These are phyloP conservation scores for Asobara japonica DNA, from an alignment of 1,140 invertebrate genomes.

Conservation along the genomic window DNA sequence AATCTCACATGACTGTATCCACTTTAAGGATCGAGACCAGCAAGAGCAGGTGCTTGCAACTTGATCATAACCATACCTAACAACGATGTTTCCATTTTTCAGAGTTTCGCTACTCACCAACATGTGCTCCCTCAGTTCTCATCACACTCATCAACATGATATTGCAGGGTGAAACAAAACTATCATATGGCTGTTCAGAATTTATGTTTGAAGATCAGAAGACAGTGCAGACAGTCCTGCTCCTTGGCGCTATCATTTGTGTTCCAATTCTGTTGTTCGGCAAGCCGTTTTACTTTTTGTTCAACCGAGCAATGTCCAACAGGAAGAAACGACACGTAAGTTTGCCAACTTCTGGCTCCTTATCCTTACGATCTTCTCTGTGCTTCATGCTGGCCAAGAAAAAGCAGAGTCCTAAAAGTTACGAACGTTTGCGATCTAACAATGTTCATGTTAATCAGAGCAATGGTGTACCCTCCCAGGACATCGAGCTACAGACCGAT, in stretches of 20 bases:
- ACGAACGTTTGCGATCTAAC: no score
- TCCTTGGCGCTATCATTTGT: slow-evolving; percentile 81
- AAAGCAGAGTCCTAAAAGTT: no score
- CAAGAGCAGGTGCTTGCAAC: not conserved
- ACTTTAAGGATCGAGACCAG: no score
- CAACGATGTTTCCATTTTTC: not conserved
- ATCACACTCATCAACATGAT: slow-evolving; percentile 96
- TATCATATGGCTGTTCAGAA: slow-evolving; percentile 68
- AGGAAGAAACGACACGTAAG: slow-evolving; percentile 27
- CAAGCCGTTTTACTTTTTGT: slow-evolving; percentile 83
- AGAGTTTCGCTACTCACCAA: slow-evolving; percentile 1
- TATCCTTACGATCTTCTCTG: not conserved
- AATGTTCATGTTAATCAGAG: not conserved
- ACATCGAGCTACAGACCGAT: slow-evolving; percentile 52
- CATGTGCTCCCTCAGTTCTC: slow-evolving; percentile 87
- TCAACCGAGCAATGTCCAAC: slow-evolving; percentile 33
- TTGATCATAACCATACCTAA: not conserved
- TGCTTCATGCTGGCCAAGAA: no score
- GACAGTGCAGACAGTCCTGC: slow-evolving; percentile 76
- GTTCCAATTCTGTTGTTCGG: slow-evolving; percentile 93
- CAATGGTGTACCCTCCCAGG: slow-evolving; percentile 48
- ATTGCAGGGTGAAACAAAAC: slow-evolving; percentile 72
- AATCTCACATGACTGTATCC: no score
- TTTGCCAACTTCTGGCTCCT: not conserved
- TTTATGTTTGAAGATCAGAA: slow-evolving; percentile 81